Evolutionary conservation across 2,797 vertebrate species (phyloP).

Genomic region (Phrynocephalus vlangalii): DNA sequence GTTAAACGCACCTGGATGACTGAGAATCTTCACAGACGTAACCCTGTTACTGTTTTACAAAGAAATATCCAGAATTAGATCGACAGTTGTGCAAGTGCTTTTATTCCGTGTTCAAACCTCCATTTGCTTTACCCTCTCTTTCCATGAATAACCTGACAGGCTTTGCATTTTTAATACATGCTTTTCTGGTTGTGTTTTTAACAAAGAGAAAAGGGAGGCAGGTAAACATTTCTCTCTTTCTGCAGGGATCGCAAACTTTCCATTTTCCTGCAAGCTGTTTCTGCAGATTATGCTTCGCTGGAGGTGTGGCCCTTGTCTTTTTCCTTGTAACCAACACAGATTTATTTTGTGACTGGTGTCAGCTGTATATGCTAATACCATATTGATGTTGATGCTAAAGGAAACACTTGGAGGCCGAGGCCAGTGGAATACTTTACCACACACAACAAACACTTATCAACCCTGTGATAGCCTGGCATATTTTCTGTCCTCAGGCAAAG

Average conservation of each 20-base stretch:
- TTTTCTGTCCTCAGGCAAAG: conserved; percentile 2
- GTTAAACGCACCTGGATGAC: too few species aligned
- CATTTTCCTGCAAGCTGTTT: too few species aligned
- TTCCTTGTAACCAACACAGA: background rate
- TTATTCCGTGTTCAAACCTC: background rate
- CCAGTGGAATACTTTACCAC: conserved; percentile 2
- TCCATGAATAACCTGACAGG: background rate
- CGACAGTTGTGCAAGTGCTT: background rate
- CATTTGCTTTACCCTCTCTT: background rate
- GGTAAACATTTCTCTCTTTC: background rate
- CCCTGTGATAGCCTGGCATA: background rate
- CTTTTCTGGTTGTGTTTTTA: background rate
- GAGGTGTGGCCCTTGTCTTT: background rate
- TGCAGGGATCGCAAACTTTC: background rate
- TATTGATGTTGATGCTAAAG: conserved; percentile 9
- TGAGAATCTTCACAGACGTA: too few species aligned
- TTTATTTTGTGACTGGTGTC: conserved; percentile 28
- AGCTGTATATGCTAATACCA: background rate
- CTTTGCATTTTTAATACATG: background rate
- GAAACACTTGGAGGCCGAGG: conserved; percentile 14
- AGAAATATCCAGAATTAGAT: background rate
- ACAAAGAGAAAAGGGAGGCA: background rate
- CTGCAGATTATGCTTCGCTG: background rate
- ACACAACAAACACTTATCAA: background rate
- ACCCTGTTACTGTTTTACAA: background rate